Base-by-base conservation (phyloP, 2,797 vertebrate genomes). In the Ambastaia sidthimunki region DNA sequence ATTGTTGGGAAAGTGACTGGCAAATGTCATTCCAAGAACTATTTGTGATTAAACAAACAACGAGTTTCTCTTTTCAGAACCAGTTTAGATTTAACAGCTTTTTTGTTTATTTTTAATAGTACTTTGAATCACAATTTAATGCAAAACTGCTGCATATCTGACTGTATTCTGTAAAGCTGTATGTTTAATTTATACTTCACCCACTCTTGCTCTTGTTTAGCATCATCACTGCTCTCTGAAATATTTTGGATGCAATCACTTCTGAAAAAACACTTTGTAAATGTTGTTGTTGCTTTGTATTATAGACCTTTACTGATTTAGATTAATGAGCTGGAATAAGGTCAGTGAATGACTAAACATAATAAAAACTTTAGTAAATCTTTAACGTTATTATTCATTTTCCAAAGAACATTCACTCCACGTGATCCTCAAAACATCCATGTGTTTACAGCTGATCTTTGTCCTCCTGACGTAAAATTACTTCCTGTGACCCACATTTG, bases 321-420 rank as follows among this genome's bases (percentile, higher is more conserved):
- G 37, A 48, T 77, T 12, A 48, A 13, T 47, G 18, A 77, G 7
- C 37, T 44, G 21, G 23, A 37, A 59, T 59, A 47, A 59, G 11
- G 21, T 5, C 23, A 74, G 18, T 7, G 23, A 55, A 25, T 76
- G 1, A 18, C n/a, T 28, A 21, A 67, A 67, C 15, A 55, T 55
- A 7, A 59, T 47, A 54, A 67, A 41, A 9, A 13, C 23, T 2
- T 4, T 34, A 76, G 55, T 47, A 19, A 69, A 76, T 44, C 11
- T 68, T 44, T 44, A 76, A 66, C 65, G 2, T 28, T 47, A 18
- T 68, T 48, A 48, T 69, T 41, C 44, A 19, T 57, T 69, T 59
- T 68, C 37, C 52, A 31, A 59, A 44, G 34, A 21, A 76, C 11
- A 44, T 16, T 69, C 18, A 59, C 18, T 47, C 23, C 12, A 47